Percentiles rank a stretch among this genome's conserved stretches.
Evolutionary conservation across 1,140 invertebrate genomes (phyloP).

Genomic region (Neodiprion lecontei): DNA sequence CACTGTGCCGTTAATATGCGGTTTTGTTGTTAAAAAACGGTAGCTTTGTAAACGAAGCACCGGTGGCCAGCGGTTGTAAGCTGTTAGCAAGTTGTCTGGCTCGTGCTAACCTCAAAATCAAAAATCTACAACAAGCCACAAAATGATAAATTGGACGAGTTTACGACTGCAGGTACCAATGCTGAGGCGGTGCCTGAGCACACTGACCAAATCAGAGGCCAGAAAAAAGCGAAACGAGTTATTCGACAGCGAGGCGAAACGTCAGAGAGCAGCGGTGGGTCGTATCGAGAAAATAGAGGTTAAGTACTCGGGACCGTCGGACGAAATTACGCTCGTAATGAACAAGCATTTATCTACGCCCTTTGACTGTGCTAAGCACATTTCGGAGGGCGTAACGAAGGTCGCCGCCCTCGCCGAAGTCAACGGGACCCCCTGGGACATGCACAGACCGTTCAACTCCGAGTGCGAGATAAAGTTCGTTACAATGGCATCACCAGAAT

Average conservation of each 20-base stretch:
- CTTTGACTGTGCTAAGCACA: slow-evolving; percentile 90
- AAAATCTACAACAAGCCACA: not conserved
- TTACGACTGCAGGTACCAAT: not conserved
- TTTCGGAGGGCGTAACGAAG: slow-evolving; percentile 76
- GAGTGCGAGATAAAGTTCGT: slow-evolving; percentile 84
- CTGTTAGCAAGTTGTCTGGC: too few relatives aligned
- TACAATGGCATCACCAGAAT: slow-evolving; percentile 76
- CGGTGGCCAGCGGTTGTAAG: too few relatives aligned
- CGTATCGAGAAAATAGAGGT: slow-evolving; percentile 94
- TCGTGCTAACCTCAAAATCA: not conserved
- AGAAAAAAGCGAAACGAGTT: slow-evolving; percentile 69
- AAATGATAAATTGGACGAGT: not conserved
- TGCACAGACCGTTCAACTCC: slow-evolving; percentile 84
- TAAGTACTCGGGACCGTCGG: slow-evolving; percentile 74
- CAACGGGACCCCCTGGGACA: slow-evolving; percentile 86
- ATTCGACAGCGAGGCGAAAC: slow-evolving; percentile 80
- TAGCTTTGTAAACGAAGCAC: too few relatives aligned
- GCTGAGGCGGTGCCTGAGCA: not conserved
- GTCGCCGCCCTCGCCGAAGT: slow-evolving; percentile 81
- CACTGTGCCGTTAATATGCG: too few relatives aligned
- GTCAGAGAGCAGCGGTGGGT: slow-evolving; percentile 75
- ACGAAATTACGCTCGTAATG: slow-evolving; percentile 83
- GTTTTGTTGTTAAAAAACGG: too few relatives aligned
- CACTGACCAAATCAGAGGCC: slow-evolving; percentile 46
- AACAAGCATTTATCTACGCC: slow-evolving; percentile 94